These are phyloP conservation scores for Marmota flaviventris DNA, from an alignment of 2,113 vertebrate species.

Conservation along the genomic window DNA sequence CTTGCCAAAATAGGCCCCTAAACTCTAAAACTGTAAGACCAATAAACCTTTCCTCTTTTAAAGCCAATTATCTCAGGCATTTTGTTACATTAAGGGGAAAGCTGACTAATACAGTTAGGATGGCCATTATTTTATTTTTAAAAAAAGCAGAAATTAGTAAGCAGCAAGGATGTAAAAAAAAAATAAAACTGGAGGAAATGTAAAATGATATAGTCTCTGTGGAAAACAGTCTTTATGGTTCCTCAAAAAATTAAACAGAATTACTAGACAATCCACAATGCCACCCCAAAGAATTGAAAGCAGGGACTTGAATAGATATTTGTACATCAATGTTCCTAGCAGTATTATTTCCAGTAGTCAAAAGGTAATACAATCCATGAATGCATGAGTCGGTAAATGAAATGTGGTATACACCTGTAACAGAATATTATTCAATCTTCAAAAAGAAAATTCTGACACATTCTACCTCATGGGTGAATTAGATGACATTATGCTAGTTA, in stretches of 20 bases:
- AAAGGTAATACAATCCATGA: background rate
- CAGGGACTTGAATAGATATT: background rate
- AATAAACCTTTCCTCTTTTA: background rate
- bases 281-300: background rate
- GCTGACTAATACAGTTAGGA: background rate
- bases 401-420: rapidly evolving
- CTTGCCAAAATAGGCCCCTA: background rate
- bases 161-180: background rate
- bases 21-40: background rate
- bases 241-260: background rate
- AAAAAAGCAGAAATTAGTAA: background rate
- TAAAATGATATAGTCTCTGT: background rate
- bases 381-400: background rate
- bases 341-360: background rate
- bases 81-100: background rate
- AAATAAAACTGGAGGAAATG: background rate
- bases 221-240: background rate
- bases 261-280: background rate
- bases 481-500: too few species aligned
- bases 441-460: background rate
- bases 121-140: too few species aligned
- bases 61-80: background rate
- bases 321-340: background rate
- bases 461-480: background rate
- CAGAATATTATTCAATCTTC: background rate